Base-by-base conservation (phyloP, 2,797 vertebrate genomes). In the Allobates femoralis region DNA sequence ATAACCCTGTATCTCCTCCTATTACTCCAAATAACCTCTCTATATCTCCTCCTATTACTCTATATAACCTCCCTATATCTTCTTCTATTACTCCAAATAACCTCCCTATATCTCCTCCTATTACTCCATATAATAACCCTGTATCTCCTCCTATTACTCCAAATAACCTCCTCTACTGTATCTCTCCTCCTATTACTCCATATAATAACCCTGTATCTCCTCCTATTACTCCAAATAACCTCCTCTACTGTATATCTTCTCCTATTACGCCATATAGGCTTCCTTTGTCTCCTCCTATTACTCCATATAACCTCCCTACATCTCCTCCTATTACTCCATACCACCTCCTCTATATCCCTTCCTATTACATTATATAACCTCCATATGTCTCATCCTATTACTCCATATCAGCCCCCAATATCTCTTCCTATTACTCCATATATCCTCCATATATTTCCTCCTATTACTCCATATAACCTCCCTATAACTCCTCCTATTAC, bases 191-290 rank as follows among this genome's bases (percentile, higher is more conserved):
- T 62, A 62, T 62, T 62, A 62, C 58, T 62, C 58, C 23, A 62
- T 62, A 62, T 62, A 62, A 62, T n/a, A 23, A 14, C 15, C 28
- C 11, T 34, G 60, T 34, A 60, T 34, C 28, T 37, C 56, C 10
- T 79, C 58, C 41, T 51, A 50, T 32, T 81, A 53, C 79, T 30
- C 15, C 26, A 51, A 32, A 71, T 82, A 69, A 67, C 28, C 21
- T 23, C 34, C 21, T 3, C 62, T 37, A 34, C 62, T n/a, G 28
- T 34, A 34, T 67, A 34, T 67, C 64, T 67, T 2, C 60, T 64
- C 30, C 30, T 67, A 64, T 81, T 67, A 30, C 79, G 51, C 46
- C 80, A 82, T 69, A 82, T 82, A 82, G 71, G 64, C 46, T 10
- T 26, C 16, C 64, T 41, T 34, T 67, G 34, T 34, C 64, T 67